phyloP scores from a whole-genome alignment of 1,140 invertebrate genomes.

The Rhagoletis pomonella region DNA sequence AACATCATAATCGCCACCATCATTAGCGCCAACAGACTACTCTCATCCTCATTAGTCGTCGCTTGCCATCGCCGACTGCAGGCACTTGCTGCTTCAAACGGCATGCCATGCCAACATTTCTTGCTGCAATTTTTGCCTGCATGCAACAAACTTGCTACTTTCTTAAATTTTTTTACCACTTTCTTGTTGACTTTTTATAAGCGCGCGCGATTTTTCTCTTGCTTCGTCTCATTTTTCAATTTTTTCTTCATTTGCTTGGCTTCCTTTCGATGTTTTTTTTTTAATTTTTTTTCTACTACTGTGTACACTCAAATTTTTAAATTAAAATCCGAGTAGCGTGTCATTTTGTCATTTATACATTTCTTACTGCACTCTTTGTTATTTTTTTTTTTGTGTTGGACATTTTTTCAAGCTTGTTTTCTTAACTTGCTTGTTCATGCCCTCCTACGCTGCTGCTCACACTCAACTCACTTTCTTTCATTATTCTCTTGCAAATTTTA shows the following conservation, averaged over 20 bases:
- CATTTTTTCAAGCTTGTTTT: too few species aligned
- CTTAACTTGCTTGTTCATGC: too few species aligned
- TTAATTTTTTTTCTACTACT: neutral
- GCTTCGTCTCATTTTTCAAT: neutral
- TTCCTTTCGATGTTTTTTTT: neutral
- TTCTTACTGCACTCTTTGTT: neutral
- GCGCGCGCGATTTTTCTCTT: neutral
- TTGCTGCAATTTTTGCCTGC: neutral
- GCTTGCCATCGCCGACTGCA: neutral
- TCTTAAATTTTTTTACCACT: neutral
- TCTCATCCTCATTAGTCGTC: neutral
- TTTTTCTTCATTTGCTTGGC: neutral
- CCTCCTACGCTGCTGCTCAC: neutral
- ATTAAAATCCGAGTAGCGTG: conserved; percentile 42
- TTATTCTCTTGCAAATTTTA: too few species aligned
- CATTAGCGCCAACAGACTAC: conserved; percentile 35
- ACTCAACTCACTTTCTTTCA: conserved; percentile 10
- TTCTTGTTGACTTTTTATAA: conserved; percentile 13
- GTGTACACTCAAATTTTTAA: conserved; percentile 21
- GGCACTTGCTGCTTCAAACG: neutral
- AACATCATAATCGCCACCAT: neutral
- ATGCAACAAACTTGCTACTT: neutral
- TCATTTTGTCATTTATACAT: conserved; percentile 17
- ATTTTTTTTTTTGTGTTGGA: too few species aligned
- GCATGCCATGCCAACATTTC: neutral